Base-by-base conservation (phyloP, 2,113 vertebrate species). In the Montifringilla adamsi region DNA sequence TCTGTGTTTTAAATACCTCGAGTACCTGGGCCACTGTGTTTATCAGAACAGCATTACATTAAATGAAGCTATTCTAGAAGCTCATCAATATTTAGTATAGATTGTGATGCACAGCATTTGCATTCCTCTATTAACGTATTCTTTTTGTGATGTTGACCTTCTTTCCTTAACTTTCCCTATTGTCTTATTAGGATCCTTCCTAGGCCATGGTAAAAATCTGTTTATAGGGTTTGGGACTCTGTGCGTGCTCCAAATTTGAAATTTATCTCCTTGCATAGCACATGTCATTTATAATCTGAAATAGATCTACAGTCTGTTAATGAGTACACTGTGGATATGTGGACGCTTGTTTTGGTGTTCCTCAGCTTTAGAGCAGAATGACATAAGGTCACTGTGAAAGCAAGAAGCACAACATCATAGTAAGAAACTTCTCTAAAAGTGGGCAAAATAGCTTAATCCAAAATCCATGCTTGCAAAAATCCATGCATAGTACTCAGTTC, bases 401-500 rank as follows among this genome's bases (percentile, higher is more conserved):
- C 9, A 74, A 67, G n/a, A 19, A 92, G 31, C 31, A 28, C 33
- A 58, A 4, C 4, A 2, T 11, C 28, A 59, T 69, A 4, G 21
- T 47, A 72, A 77, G 19, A 47, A 69, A 10, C 39, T 73, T 76
- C 58, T 31, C 21, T 46, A 13, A 39, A 84, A 82, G 4, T 15
- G 1, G 16, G 46, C 2, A 0, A 26, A 22, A 17, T 8, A 59
- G 17, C 19, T 69, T 27, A 17, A 62, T 20, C 59, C 12, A 39
- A 41, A 62, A 62, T 62, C 59, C 26, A 28, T 13, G 18, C 67
- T 12, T 64, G 47, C 27, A 89, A 56, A 56, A 70, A 84, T 47
- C 27, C 44, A 23, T 0, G 1, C 13, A 37, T 53, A 23, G 15
- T 0, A 0, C 55, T 75, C 53, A 9, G 53, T 39, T 66, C 21